Conservation (phyloP, 2,113 vertebrate genomes). For the Bujurquina vittata region DNA sequence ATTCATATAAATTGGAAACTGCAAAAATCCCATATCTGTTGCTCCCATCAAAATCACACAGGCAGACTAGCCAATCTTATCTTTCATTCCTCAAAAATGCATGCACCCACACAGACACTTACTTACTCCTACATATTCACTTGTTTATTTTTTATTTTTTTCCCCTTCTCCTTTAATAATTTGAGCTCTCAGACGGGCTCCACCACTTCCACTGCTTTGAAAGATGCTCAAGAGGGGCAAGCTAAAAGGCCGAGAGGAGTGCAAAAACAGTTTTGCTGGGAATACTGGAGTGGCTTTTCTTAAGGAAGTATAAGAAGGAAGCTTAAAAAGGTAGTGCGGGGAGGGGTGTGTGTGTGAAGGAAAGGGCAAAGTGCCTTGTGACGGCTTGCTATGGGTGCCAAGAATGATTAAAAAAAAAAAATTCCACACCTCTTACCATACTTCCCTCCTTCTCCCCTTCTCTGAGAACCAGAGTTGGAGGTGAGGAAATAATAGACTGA, state of each 20-base stretch:
- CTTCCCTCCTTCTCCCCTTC: slow-evolving; percentile 49
- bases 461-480: slow-evolving; percentile 60
- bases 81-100: slow-evolving; percentile 3
- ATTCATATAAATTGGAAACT: slow-evolving; percentile 44
- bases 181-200: slow-evolving; percentile 44
- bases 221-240: slow-evolving; percentile 6
- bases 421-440: slow-evolving; percentile 73
- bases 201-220: slow-evolving; percentile 20
- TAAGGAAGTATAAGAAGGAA: slow-evolving; percentile 34
- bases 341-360: slow-evolving; percentile 43
- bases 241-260: slow-evolving; percentile 35
- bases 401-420: slow-evolving; percentile 66
- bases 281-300: slow-evolving; percentile 45
- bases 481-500: slow-evolving; percentile 79
- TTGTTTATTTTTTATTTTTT: slow-evolving; percentile 22
- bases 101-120: not conserved
- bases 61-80: slow-evolving; percentile 5
- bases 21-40: slow-evolving; percentile 39
- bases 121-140: not conserved
- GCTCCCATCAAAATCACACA: slow-evolving; percentile 21
- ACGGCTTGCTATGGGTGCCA: slow-evolving; percentile 75
- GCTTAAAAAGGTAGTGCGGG: slow-evolving; percentile 16
- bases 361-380: slow-evolving; percentile 70
- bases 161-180: slow-evolving; percentile 9
- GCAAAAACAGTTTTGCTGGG: slow-evolving; percentile 26